These are phyloP conservation scores for Motacilla tschutschensis DNA, from an alignment of 2,113 vertebrate species.

Conservation along the genomic window DNA sequence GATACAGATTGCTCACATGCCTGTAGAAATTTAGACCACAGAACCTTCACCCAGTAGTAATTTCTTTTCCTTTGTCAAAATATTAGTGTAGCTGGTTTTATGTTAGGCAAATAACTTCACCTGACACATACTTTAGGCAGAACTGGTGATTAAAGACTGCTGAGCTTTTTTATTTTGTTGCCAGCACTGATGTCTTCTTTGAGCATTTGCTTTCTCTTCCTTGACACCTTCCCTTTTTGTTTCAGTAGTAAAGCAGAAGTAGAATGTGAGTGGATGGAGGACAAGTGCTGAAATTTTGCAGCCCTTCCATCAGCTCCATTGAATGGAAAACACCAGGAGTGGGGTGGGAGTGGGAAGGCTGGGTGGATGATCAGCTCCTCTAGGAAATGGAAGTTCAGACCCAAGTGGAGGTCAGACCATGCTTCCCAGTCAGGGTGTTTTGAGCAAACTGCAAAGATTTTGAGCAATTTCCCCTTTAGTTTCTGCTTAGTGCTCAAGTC, in stretches of 20 bases:
- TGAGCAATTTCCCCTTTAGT: background rate
- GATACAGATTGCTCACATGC: background rate
- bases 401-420: background rate
- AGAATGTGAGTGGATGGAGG: background rate
- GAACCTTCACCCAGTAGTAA: background rate
- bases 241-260: background rate
- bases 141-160: background rate
- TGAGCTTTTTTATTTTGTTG: background rate
- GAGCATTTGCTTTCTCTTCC: background rate
- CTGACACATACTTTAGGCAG: background rate
- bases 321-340: background rate
- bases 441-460: background rate
- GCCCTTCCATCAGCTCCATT: background rate
- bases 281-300: background rate
- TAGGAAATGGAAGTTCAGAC: background rate
- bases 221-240: background rate
- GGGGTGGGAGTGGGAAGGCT: background rate
- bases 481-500: background rate
- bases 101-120: background rate
- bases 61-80: background rate
- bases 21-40: background rate
- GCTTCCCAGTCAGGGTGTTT: background rate
- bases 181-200: background rate
- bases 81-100: background rate
- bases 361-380: background rate